These are phyloP conservation scores for Stegastes partitus DNA, from an alignment of 2,113 vertebrate genomes.

Conservation along the genomic window DNA sequence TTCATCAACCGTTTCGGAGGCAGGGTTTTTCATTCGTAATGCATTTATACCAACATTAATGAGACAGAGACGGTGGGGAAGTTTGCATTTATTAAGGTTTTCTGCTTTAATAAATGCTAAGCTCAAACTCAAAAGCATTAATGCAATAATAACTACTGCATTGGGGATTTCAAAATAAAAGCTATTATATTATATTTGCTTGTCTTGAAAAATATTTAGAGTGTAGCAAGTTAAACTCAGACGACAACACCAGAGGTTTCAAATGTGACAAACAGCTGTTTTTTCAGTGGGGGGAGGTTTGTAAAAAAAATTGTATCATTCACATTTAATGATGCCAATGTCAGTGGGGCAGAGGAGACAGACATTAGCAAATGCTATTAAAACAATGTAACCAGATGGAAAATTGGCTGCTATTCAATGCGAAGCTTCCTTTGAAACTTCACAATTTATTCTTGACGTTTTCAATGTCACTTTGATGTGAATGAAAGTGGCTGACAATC, in stretches of 20 bases:
- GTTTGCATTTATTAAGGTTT: background rate
- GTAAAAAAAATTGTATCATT: constrained; percentile 11
- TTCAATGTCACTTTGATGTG: constrained; percentile 8
- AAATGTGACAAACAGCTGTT: constrained; percentile 31
- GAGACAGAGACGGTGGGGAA: background rate
- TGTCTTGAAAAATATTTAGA: background rate
- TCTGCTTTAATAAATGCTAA: background rate
- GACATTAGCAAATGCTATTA: constrained; percentile 39
- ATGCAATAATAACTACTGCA: background rate
- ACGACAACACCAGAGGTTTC: background rate
- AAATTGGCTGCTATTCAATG: constrained; percentile 25
- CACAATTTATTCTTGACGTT: constrained; percentile 8
- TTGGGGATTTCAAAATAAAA: constrained; percentile 2
- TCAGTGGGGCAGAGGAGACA: constrained; percentile 32
- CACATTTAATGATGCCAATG: constrained; percentile 41
- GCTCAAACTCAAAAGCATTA: background rate
- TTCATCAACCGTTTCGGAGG: constrained; percentile 3
- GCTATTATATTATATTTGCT: background rate
- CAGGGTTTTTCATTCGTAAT: background rate
- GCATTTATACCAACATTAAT: constrained; percentile 8
- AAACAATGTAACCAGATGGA: constrained; percentile 44
- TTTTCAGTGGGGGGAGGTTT: constrained; percentile 23
- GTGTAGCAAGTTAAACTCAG: constrained; percentile 8
- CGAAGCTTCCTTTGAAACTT: constrained; percentile 19
- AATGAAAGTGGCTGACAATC: constrained; percentile 5